phyloP scores from a whole-genome alignment of 2,888 invertebrate genomes.

The Drosophila longiperda region DNA sequence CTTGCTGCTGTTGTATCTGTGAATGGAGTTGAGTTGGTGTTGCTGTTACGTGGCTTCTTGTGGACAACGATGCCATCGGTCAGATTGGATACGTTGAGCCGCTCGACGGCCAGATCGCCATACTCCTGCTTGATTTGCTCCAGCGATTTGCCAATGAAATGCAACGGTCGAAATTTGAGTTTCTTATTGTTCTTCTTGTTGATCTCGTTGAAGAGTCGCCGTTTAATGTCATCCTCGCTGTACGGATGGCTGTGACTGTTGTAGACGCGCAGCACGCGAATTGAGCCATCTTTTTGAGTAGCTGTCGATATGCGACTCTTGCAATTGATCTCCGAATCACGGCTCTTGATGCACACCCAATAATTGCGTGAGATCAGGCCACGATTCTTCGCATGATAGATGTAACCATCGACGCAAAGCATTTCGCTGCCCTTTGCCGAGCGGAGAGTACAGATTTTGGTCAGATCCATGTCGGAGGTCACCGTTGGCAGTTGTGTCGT shows the following conservation, averaged over 20 bases:
- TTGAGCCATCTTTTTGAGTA: slow-evolving; percentile 72
- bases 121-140: slow-evolving; percentile 78
- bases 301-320: slow-evolving; percentile 80
- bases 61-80: slow-evolving; percentile 66
- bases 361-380: slow-evolving; percentile 76
- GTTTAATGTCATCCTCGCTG: slow-evolving; percentile 78
- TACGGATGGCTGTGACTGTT: slow-evolving; percentile 77
- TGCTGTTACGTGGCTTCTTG: slow-evolving; percentile 59
- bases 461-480: slow-evolving; percentile 70
- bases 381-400: slow-evolving; percentile 80
- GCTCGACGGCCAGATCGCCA: slow-evolving; percentile 71
- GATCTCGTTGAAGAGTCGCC: slow-evolving; percentile 79
- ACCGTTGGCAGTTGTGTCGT: slow-evolving; percentile 2
- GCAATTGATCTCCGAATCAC: slow-evolving; percentile 75
- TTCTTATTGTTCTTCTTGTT: slow-evolving; percentile 72
- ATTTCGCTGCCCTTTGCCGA: slow-evolving; percentile 82
- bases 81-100: slow-evolving; percentile 65
- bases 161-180: slow-evolving; percentile 69
- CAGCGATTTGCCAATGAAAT: slow-evolving; percentile 72
- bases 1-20: neutral
- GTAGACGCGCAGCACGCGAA: slow-evolving; percentile 74
- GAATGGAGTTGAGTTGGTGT: neutral
- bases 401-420: slow-evolving; percentile 80
- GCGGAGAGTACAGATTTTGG: slow-evolving; percentile 78
- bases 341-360: slow-evolving; percentile 82